Evolutionary conservation across 2,113 vertebrate species (phyloP), one percentile per base, ranked within the genome.

Genomic region (Leucopsar rothschildi): DNA sequence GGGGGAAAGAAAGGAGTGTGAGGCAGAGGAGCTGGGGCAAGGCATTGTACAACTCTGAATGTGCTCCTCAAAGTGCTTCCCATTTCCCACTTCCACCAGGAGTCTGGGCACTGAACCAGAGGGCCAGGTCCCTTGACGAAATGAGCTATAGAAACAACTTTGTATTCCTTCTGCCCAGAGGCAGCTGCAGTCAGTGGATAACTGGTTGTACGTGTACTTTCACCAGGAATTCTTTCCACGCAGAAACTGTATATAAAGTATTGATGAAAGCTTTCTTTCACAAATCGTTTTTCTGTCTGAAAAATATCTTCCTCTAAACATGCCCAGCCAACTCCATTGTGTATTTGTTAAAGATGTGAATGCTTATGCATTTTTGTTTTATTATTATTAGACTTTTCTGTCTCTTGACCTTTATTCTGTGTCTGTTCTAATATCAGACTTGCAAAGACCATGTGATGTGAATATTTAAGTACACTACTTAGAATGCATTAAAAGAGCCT

Each of bases 391-490:
- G 10, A 6, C 4, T 86, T 84, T 79, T 84, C 37, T 56, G 55
- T 82, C 56, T 68, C 24, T 39, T 92, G 61, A 86, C 37, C 42
- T 93, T 94, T 95, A 66, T 90, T 88, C 77, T 28, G 6, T 73
- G 60, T 60, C 64, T 86, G 14, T 68, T 71, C 80, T 79, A 71
- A 37, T 47, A 83, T 42, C 44, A 75, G 52, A 79, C 72, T 75
- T 75, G 52, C 44, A 88, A 78, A 92, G 49, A 66, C 11, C n/a
- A n/a, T 56, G 35, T 49, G 60, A 55, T 52, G 6, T 37, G 72
- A 95, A 50, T 88, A 69, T 57, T 83, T n/a, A 88, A 86, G 20
- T 31, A 33, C 29, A 22, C 17, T 22, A 60, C 21, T 14, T 31
- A 47, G 27, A 44, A 61, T 15, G 40, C 42, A 72, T 65, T 72